Evolutionary conservation across 2,797 vertebrate species (phyloP).

Genomic region (Brotula barbata): DNA sequence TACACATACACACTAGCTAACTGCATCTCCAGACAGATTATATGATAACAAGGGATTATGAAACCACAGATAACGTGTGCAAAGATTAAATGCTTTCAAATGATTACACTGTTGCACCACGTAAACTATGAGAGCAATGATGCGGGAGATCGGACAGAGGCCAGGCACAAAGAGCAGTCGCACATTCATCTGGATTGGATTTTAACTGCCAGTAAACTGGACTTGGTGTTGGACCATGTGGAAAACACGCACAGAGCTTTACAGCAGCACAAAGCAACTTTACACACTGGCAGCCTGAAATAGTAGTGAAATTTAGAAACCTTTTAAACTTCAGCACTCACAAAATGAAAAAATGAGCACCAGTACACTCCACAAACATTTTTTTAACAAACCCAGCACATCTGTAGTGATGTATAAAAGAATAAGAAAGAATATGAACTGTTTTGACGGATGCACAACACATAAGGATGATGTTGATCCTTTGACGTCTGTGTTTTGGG

Average conservation of each 20-base stretch:
- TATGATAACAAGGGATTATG: conserved; percentile 24
- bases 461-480: too few species aligned
- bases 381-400: conserved; percentile 2
- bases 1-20: conserved; percentile 35
- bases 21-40: conserved; percentile 48
- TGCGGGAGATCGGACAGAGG: conserved; percentile 37
- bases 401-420: too few species aligned
- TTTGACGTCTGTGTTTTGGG: too few species aligned
- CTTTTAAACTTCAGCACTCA: conserved; percentile 28
- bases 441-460: too few species aligned
- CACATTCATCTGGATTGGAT: conserved; percentile 4
- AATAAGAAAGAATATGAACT: too few species aligned
- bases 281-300: conserved; percentile 42
- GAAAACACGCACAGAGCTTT: conserved; percentile 36
- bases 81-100: conserved; percentile 10
- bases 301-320: conserved; percentile 31
- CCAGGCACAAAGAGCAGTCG: conserved; percentile 4
- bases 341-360: not conserved
- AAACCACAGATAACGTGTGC: conserved; percentile 27
- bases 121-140: conserved; percentile 61
- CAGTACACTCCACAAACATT: conserved; percentile 1
- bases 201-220: not conserved
- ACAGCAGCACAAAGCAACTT: conserved; percentile 43
- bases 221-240: conserved; percentile 30
- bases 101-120: conserved; percentile 29